Conservation (phyloP, 2,113 vertebrate genomes). For the Thamnophis sirtalis region DNA sequence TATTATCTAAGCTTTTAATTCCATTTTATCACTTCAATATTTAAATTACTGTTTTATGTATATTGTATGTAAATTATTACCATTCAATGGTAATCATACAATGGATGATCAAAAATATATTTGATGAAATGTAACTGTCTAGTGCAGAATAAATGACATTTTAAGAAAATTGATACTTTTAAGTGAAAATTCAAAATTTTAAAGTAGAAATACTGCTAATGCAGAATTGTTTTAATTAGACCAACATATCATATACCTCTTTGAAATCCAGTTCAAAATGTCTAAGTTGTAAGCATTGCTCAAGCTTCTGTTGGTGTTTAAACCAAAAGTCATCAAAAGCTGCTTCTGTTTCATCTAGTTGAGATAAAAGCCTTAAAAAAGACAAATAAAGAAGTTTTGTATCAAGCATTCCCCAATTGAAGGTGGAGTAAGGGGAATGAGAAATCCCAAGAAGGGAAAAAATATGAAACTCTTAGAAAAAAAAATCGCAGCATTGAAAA, state of each 20-base stretch:
- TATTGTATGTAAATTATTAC: not conserved
- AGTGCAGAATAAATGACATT: not conserved
- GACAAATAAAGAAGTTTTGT: not conserved
- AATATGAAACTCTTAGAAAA: not conserved
- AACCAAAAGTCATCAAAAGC: slow-evolving; percentile 97
- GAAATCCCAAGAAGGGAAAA: not conserved
- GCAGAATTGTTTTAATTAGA: not conserved
- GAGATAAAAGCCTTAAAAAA: slow-evolving; percentile 81
- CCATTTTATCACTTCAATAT: not conserved
- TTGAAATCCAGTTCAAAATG: slow-evolving; percentile 91
- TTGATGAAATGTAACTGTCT: not conserved
- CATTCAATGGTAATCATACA: not conserved
- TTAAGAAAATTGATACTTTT: not conserved
- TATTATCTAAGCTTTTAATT: not conserved
- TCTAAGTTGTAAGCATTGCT: slow-evolving; percentile 88
- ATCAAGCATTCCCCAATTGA: not conserved
- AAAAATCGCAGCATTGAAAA: not conserved
- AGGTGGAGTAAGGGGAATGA: not conserved
- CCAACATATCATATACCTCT: slow-evolving; percentile 69
- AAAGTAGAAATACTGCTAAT: not conserved
- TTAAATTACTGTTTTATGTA: not conserved
- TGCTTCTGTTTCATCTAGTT: slow-evolving; percentile 87
- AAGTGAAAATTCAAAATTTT: not conserved
- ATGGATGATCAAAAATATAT: not conserved
- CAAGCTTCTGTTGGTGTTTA: slow-evolving; percentile 89